Conservation (phyloP, 2,888 invertebrate species). For the Macrosoma leucophasiata region DNA sequence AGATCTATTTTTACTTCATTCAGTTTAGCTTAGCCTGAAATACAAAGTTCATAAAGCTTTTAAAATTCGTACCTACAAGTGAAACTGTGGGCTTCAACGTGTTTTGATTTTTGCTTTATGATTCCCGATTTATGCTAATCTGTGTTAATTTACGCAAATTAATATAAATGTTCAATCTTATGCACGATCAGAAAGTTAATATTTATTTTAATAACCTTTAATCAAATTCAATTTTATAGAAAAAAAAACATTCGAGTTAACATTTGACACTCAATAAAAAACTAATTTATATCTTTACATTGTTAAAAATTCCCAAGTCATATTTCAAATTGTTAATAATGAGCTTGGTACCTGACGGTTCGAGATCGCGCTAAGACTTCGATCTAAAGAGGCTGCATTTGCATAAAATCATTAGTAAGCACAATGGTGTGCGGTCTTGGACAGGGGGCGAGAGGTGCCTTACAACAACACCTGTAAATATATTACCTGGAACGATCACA, state of each 20-base stretch:
- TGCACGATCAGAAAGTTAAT: conserved; percentile 5
- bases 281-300: conserved; percentile 53
- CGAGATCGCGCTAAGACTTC: conserved; percentile 75
- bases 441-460: conserved; percentile 66
- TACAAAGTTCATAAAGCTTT: too few relatives aligned
- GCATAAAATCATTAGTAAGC: conserved; percentile 77
- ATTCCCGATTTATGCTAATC: conserved; percentile 12
- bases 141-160: not conserved
- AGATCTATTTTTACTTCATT: too few relatives aligned
- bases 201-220: too few relatives aligned
- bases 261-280: conserved; percentile 46
- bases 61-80: too few relatives aligned
- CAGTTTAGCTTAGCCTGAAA: too few relatives aligned
- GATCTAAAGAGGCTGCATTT: conserved; percentile 75
- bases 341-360: conserved; percentile 73
- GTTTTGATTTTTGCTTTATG: conserved; percentile 25
- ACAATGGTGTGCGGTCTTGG: conserved; percentile 73
- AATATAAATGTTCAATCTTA: not conserved
- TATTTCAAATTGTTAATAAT: conserved; percentile 74
- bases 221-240: conserved; percentile 17
- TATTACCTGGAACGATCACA: conserved; percentile 32
- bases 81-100: too few relatives aligned
- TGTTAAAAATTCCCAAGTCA: conserved; percentile 64
- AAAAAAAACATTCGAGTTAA: conserved; percentile 28
- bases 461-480: conserved; percentile 55